phyloP scores from a whole-genome alignment of 1,140 invertebrate genomes.

The Ostrea edulis region DNA sequence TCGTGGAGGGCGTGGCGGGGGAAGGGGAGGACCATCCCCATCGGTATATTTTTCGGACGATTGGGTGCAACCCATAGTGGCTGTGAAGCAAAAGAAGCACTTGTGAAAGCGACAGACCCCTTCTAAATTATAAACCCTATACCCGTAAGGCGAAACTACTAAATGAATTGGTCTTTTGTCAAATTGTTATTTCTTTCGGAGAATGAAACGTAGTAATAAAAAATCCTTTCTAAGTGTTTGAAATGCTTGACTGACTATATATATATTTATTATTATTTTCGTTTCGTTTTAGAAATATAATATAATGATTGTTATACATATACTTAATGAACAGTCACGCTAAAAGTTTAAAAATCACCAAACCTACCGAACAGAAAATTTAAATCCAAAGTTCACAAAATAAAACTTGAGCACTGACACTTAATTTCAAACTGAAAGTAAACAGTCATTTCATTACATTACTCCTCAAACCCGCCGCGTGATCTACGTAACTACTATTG shows the following conservation, averaged over 20 bases:
- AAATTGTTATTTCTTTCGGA: not conserved
- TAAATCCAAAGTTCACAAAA: not conserved
- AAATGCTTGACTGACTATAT: not conserved
- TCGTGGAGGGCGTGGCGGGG: slow-evolving; percentile 37
- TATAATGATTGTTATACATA: not conserved
- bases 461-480: not conserved
- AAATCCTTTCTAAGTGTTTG: not conserved
- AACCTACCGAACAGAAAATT: not conserved
- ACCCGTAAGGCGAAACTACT: too few relatives aligned
- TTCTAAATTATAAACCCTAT: not conserved
- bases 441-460: not conserved
- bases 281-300: not conserved
- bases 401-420: not conserved
- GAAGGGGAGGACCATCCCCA: not conserved
- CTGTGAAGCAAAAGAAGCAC: not conserved
- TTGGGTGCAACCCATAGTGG: not conserved
- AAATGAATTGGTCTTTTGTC: slow-evolving; percentile 2
- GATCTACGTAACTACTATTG: not conserved
- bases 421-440: not conserved
- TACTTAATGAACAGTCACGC: not conserved
- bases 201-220: not conserved
- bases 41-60: not conserved
- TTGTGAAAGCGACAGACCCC: not conserved
- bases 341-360: not conserved
- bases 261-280: not conserved